A percentile compares a stretch with the other conserved stretches of the same genome.
These are phyloP conservation scores for Zoanthus sociatus DNA, from an alignment of 92 coral and sea anemone species.

Conservation along the genomic window DNA sequence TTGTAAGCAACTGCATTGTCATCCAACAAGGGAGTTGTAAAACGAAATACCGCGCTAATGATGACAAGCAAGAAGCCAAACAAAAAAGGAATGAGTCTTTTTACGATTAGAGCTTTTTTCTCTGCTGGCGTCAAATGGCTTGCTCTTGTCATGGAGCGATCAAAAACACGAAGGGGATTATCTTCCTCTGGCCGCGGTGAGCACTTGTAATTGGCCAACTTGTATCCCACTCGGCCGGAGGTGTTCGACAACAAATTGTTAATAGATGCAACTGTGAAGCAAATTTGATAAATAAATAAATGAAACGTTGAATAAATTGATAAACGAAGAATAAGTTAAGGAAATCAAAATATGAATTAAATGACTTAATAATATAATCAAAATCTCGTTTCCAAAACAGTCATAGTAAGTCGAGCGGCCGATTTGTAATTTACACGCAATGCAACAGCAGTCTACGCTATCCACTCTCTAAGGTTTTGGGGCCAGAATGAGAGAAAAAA, in stretches of 20 bases:
- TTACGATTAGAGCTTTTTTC: conserved; percentile 20
- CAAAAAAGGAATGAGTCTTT: conserved; percentile 13
- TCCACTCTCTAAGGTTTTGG: no score
- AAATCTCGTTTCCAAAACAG: no score
- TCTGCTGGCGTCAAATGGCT: neutral
- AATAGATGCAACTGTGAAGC: neutral
- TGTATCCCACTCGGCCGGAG: conserved; percentile 24
- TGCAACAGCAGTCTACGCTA: no score
- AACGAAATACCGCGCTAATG: conserved; percentile 12
- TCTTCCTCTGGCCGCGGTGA: neutral
- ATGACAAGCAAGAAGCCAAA: conserved; percentile 15
- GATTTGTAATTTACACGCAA: no score
- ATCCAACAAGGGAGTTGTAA: neutral
- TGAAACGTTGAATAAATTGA: neutral
- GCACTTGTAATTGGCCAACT: conserved; percentile 23
- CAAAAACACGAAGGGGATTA: neutral
- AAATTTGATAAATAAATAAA: neutral
- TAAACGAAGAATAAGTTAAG: neutral
- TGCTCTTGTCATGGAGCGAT: neutral
- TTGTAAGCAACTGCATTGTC: neutral
- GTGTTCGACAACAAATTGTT: neutral
- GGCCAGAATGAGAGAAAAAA: no score
- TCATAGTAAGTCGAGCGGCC: no score
- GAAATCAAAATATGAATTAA: neutral
- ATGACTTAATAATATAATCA: neutral